Evolutionary conservation across 2,888 invertebrate genomes (phyloP), one percentile per base, ranked within the genome.

Genomic region (Epiblema foenella): DNA sequence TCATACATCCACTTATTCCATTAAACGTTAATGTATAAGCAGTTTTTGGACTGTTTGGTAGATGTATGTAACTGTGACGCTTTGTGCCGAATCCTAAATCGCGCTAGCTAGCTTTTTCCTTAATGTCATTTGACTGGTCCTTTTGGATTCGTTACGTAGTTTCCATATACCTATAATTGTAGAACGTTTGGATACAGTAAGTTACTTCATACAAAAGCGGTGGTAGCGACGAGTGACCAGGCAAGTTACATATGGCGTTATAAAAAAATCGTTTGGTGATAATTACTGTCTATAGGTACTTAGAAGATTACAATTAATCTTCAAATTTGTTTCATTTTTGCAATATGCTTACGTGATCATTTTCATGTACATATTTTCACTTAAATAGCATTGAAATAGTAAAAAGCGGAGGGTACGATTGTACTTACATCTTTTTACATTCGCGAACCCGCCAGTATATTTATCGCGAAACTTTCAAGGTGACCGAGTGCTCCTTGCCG

Each of bases 381-480:
- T 20, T 42, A 18, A 10, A 46, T 10, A 7, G 1, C 10, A 60
- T 60, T 49, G 49, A 49, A 0, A 60, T 18, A 4, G 17, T 18
- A 39, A 52, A 64, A 11, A 20, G n/a, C 18, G 77, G 15, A 75
- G 76, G 49, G 56, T 67, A 69, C 69, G 79, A 82, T 70, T 81
- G 85, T 87, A 42, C 3, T 15, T 42, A 86, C 85, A 71, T 79
- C 79, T 77, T 79, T 87, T 87, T 84, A 87, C 83, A 87, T 88
- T 87, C 85, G 79, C 76, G 77, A 75, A 77, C 83, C 81, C 80
- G 80, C 78, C 79, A 69, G 76, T 73, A 78, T 86, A 86, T 88
- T 88, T 86, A 87, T 88, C 86, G 85, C 82, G 78, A 82, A 87
- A 88, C 86, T 88, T 88, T 87, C 85, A 86, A 88, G 86, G 87